phyloP scores from a whole-genome alignment of 2,113 vertebrate species.

The Caloenas nicobarica region DNA sequence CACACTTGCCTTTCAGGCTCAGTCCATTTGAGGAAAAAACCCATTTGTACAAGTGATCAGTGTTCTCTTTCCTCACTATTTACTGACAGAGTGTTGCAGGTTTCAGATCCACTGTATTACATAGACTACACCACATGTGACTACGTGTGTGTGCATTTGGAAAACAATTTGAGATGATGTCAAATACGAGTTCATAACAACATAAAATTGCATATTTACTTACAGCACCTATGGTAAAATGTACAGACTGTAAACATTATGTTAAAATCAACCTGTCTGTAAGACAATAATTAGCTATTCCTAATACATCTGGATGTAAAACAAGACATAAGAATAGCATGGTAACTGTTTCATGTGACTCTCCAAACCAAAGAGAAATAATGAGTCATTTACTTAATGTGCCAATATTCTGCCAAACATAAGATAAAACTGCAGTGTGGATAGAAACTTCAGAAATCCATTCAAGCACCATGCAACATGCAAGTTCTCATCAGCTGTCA shows the following conservation, averaged over 20 bases:
- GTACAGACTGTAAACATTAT: background rate
- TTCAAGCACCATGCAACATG: background rate
- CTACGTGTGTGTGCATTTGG: background rate
- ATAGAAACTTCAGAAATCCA: background rate
- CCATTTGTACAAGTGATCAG: background rate
- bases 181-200: background rate
- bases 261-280: background rate
- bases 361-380: background rate
- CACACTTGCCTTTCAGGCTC: background rate
- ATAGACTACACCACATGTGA: background rate
- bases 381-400: background rate
- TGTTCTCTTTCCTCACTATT: background rate
- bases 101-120: background rate
- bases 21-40: background rate
- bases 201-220: background rate
- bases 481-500: background rate
- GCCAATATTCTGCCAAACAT: background rate
- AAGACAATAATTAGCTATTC: background rate
- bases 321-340: background rate
- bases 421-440: background rate
- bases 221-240: background rate
- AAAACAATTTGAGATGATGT: background rate
- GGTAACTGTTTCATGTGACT: background rate
- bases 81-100: background rate
- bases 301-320: background rate